phyloP scores from a whole-genome alignment of 2,797 vertebrate species.

The Neosilurus hyrtlii region DNA sequence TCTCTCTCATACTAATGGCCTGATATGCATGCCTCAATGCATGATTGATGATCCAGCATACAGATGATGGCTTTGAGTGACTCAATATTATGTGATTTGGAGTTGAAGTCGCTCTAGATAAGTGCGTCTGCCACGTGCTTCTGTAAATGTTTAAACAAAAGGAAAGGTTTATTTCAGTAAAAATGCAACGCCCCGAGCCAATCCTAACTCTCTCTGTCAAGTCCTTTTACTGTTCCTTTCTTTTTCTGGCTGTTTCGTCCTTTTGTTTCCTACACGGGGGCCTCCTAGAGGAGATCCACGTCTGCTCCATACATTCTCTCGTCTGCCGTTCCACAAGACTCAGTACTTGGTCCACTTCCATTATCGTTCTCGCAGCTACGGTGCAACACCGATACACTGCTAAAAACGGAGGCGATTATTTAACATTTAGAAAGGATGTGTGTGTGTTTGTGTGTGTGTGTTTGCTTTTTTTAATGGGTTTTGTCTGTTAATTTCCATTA shows the following conservation, averaged over 20 bases:
- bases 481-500: background rate
- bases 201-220: background rate
- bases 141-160: background rate
- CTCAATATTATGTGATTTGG: background rate
- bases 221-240: background rate
- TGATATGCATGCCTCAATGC: background rate
- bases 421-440: too few species aligned
- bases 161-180: too few species aligned
- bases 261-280: background rate
- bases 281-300: background rate
- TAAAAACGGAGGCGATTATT: too few species aligned
- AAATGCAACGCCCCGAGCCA: background rate
- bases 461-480: constrained; percentile 35
- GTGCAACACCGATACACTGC: background rate
- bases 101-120: too few species aligned
- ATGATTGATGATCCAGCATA: constrained; percentile 9
- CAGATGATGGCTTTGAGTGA: background rate
- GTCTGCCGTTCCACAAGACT: background rate
- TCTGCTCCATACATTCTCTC: background rate
- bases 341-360: background rate
- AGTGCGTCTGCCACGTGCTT: too few species aligned
- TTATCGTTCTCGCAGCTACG: background rate
- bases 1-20: background rate
- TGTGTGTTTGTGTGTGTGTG: constrained; percentile 1
- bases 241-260: background rate